A percentile compares a stretch with the other conserved stretches of the same genome.
Conservation (phyloP, 2,888 invertebrate species). For the Drosophila infuscata region DNA sequence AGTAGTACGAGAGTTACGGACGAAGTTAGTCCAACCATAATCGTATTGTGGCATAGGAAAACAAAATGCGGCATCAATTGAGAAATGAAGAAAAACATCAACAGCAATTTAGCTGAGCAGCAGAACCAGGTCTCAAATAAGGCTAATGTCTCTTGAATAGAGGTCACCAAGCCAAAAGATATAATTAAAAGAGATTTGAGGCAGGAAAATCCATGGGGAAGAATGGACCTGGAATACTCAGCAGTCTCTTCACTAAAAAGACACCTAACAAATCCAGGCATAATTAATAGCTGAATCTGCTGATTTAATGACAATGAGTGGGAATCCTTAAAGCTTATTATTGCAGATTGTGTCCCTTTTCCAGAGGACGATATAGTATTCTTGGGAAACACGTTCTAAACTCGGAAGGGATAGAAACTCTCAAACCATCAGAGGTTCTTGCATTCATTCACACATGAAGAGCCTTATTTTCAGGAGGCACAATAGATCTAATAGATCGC, state of each 20-base stretch:
- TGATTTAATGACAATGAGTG: neutral
- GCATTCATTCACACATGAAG: neutral
- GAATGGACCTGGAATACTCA: too few species aligned
- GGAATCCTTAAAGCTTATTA: neutral
- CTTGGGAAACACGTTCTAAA: neutral
- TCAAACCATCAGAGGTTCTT: neutral
- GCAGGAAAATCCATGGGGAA: neutral
- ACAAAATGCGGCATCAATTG: neutral
- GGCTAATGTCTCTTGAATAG: neutral
- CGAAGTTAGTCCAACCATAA: neutral
- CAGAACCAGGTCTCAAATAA: neutral
- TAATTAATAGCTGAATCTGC: neutral
- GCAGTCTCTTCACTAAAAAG: too few species aligned
- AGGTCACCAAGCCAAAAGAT: neutral
- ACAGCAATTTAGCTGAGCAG: neutral
- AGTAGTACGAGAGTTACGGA: neutral
- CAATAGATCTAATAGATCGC: neutral
- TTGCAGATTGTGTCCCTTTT: neutral
- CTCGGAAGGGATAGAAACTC: accelerated
- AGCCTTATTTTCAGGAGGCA: neutral
- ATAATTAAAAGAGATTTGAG: neutral
- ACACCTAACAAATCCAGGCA: neutral
- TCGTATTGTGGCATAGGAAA: neutral
- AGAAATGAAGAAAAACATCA: neutral
- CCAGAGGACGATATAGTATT: neutral